Evolutionary conservation across 2,113 vertebrate species (phyloP), one percentile per base, ranked within the genome.

Genomic region (Zosterops japonicus): DNA sequence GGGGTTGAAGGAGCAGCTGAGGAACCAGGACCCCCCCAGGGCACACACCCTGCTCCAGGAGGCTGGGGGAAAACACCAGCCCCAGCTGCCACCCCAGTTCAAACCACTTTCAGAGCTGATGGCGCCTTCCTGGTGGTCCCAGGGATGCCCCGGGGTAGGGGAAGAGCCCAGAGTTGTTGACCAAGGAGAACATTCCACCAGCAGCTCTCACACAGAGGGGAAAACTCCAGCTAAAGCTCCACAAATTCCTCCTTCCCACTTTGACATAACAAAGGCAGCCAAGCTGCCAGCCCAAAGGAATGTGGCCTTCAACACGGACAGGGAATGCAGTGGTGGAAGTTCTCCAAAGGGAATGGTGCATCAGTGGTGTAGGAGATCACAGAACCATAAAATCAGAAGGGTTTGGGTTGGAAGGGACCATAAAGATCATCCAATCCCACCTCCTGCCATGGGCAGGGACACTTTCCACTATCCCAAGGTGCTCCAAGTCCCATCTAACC

Each of bases 221-320:
- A 75, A 68, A 35, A 56, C 29, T 81, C 27, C 56, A 56, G 39
- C 36, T 60, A 7, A 29, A 61, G 39, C 67, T 79, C 67, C 19
- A 4, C 35, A 70, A 3, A 71, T 17, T 50, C 8, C 17, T 91
- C 46, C 56, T 47, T 46, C 55, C 25, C 71, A 50, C 31, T 28
- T 27, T 15, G 36, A 11, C 41, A 41, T 27, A 22, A 57, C 19
- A 27, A 69, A 49, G 44, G 63, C 28, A 20, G 33, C 28, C 53
- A 39, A 68, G 67, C 50, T 53, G 59, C 16, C 41, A 42, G 25
- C 24, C 61, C 68, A 80, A 56, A 81, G 31, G 22, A 49, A n/a
- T 0, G 1, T 9, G 80, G 28, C 33, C 47, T 77, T 87, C 74
- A 42, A 2, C 24, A 31, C 0, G 3, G 36, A 9, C 20, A 52